These are phyloP conservation scores for Molanna angustata DNA, from an alignment of 2,888 invertebrate genomes.

Conservation along the genomic window DNA sequence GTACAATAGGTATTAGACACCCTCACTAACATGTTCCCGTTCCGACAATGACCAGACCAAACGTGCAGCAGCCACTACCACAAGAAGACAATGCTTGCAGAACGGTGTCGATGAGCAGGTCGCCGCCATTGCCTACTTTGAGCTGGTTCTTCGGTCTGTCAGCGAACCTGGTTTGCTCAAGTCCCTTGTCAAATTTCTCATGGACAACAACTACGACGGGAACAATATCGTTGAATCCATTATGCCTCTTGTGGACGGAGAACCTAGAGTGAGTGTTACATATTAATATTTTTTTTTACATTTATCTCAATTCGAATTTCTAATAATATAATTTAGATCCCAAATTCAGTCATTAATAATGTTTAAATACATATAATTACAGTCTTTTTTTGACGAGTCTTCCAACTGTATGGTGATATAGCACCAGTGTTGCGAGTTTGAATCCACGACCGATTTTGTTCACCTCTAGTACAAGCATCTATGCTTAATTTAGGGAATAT, in stretches of 20 bases:
- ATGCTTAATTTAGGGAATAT: too few relatives aligned
- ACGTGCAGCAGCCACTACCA: constrained; percentile 24
- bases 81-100: constrained; percentile 56
- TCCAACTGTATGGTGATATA: too few relatives aligned
- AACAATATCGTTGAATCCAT: constrained; percentile 78
- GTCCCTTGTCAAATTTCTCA: constrained; percentile 80
- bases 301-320: background rate
- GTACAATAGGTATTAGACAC: constrained; percentile 15
- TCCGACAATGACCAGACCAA: constrained; percentile 26
- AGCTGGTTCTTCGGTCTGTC: constrained; percentile 83
- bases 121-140: constrained; percentile 90
- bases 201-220: constrained; percentile 81
- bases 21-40: constrained; percentile 27
- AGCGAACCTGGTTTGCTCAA: constrained; percentile 80
- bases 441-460: too few relatives aligned
- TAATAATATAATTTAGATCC: background rate
- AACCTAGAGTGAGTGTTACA: constrained; percentile 61
- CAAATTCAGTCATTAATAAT: background rate
- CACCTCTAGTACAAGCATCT: too few relatives aligned
- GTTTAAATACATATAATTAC: too few relatives aligned
- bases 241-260: constrained; percentile 72
- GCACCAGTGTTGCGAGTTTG: too few relatives aligned
- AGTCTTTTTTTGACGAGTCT: too few relatives aligned
- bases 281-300: background rate
- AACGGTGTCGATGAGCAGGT: constrained; percentile 84